phyloP scores from a whole-genome alignment of 2,888 invertebrate species.

The Pristionchus mayeri region DNA sequence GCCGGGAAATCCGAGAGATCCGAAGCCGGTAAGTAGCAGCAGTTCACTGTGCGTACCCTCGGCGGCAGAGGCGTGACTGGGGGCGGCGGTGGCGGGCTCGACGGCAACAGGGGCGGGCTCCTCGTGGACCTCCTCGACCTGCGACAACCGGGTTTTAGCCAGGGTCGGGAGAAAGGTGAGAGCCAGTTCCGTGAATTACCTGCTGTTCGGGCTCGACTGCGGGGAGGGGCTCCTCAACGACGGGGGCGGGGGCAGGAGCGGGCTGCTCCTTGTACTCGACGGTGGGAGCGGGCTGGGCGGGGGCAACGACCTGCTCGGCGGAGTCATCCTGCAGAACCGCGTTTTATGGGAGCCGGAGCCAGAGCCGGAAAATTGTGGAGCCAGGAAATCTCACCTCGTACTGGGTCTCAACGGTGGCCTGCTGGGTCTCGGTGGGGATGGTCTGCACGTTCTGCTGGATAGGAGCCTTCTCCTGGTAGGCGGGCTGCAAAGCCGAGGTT shows the following conservation, averaged over 20 bases:
- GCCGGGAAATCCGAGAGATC: neutral
- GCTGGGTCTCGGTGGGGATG: conserved; percentile 34
- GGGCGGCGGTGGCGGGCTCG: conserved; percentile 52
- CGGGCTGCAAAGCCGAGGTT: conserved; percentile 29
- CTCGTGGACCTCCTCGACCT: conserved; percentile 62
- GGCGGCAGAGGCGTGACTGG: conserved; percentile 51
- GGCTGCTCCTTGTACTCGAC: conserved; percentile 49
- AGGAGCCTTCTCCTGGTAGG: conserved; percentile 40
- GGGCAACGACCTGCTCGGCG: conserved; percentile 35
- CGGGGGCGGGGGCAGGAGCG: conserved; percentile 29
- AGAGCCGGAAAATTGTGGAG: neutral
- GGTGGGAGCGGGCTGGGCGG: conserved; percentile 43
- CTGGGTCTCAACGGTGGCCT: conserved; percentile 1
- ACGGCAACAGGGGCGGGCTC: conserved; percentile 64
- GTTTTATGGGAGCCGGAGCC: too few species aligned
- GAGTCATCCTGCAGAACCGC: conserved; percentile 46
- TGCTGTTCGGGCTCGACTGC: conserved; percentile 32
- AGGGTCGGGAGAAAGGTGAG: neutral
- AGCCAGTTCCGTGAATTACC: neutral
- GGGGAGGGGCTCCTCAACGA: conserved; percentile 7
- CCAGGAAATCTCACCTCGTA: conserved; percentile 30
- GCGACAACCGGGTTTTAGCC: neutral
- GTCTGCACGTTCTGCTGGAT: conserved; percentile 50
- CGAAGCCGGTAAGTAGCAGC: neutral
- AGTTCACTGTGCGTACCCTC: conserved; percentile 53